These are phyloP conservation scores for Myotis pilosus DNA, from an alignment of 2,797 vertebrate species.

Conservation along the genomic window DNA sequence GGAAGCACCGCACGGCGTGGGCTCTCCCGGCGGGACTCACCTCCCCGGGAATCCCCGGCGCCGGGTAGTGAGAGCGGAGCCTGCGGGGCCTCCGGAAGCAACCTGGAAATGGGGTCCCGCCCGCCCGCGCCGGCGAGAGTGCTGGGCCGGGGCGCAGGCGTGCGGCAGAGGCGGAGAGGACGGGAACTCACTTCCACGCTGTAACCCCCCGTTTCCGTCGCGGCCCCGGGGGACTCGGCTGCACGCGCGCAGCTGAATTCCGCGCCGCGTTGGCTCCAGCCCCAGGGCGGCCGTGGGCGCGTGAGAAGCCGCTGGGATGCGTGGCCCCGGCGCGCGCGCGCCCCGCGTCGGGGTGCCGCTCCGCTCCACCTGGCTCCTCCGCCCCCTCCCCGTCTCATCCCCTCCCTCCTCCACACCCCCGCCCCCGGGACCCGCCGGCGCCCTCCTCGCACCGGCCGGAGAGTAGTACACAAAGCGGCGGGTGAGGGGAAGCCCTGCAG, in stretches of 20 bases:
- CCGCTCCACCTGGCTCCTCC: conserved; percentile 35
- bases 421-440: conserved; percentile 24
- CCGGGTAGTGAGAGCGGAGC: accelerated
- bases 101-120: not conserved
- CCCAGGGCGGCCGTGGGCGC: not conserved
- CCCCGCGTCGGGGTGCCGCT: conserved; percentile 29
- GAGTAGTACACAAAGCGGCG: conserved; percentile 73
- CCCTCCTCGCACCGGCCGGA: conserved; percentile 70
- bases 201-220: not conserved
- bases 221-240: not conserved
- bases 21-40: not conserved
- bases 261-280: not conserved
- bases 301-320: not conserved
- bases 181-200: not conserved
- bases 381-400: conserved; percentile 64
- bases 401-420: conserved; percentile 79
- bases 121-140: not conserved
- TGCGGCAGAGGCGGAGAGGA: not conserved
- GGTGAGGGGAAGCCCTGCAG: conserved; percentile 81
- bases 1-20: not conserved
- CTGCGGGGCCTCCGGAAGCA: not conserved
- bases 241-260: not conserved
- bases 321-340: not conserved
- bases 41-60: not conserved
- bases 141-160: conserved; percentile 54